Conservation (phyloP, 2,888 invertebrate genomes). For the Tanytarsus gracilentus region DNA sequence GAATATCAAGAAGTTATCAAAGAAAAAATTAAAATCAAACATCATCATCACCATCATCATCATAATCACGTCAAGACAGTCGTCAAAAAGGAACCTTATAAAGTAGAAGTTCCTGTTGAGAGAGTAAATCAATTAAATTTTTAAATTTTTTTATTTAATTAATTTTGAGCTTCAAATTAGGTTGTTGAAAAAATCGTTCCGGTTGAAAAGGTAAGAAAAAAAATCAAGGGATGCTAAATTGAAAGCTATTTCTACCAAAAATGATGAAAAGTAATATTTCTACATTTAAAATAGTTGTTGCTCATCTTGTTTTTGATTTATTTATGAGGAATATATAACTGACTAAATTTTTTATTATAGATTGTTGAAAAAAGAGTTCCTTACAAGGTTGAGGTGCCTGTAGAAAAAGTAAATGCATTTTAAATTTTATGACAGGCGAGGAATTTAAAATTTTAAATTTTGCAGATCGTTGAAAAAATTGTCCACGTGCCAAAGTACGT, state of each 20-base stretch:
- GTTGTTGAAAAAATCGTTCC: slow-evolving; percentile 30
- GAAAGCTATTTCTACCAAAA: no score
- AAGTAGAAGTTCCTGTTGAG: no score
- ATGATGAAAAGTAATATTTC: no score
- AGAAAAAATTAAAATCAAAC: slow-evolving; percentile 26
- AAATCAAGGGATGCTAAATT: no score
- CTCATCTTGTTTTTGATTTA: no score
- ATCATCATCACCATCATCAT: slow-evolving; percentile 49
- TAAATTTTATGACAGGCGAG: no score
- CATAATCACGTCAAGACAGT: slow-evolving; percentile 55
- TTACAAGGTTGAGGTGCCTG: slow-evolving; percentile 42
- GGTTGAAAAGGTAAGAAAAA: neutral
- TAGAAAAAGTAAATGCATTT: slow-evolving; percentile 36
- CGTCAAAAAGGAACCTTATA: slow-evolving; percentile 49
- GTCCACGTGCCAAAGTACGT: slow-evolving; percentile 43
- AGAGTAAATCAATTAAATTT: slow-evolving; percentile 40
- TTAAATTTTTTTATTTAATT: neutral
- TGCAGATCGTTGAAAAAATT: slow-evolving; percentile 43
- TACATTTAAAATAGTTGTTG: no score
- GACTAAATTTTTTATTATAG: no score
- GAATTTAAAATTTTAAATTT: slow-evolving; percentile 47
- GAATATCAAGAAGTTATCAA: slow-evolving; percentile 10
- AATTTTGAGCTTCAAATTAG: neutral
- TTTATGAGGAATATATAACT: no score
- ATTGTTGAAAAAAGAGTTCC: slow-evolving; percentile 45